Evolutionary conservation across 2,113 vertebrate genomes (phyloP).

Genomic region (Acrocephalus arundinaceus): DNA sequence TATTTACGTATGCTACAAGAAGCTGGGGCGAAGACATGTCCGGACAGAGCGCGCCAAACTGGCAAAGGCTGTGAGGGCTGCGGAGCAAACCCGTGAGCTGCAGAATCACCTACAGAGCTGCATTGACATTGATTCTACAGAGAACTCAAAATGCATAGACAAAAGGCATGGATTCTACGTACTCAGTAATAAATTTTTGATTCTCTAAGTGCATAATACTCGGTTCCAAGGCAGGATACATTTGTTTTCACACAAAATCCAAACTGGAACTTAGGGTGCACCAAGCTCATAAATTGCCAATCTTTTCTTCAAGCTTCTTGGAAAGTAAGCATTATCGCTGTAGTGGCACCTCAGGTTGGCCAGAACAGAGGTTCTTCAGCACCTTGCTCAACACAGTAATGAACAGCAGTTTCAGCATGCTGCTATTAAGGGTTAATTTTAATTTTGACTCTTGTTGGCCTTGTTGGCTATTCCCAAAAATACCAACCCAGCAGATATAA

Average conservation of each 20-base stretch:
- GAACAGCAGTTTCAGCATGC: not conserved
- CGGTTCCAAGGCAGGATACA: not conserved
- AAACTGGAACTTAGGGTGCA: not conserved
- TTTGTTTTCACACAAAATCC: not conserved
- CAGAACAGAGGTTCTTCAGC: not conserved
- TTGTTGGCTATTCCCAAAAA: slow-evolving; percentile 39
- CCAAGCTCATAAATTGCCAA: not conserved
- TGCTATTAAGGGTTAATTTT: slow-evolving; percentile 33
- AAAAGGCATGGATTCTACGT: not conserved
- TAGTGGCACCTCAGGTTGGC: not conserved
- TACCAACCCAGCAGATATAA: slow-evolving; percentile 45
- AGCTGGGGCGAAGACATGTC: not conserved
- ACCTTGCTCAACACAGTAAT: not conserved
- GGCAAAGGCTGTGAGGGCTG: not conserved
- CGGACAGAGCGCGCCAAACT: accelerated
- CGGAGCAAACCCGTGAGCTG: accelerated
- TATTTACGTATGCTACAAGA: not conserved
- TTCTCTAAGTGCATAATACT: accelerated
- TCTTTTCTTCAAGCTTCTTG: not conserved
- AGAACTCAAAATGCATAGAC: not conserved
- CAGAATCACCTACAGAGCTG: not conserved
- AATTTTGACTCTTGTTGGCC: slow-evolving; percentile 25
- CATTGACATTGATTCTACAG: too few relatives aligned
- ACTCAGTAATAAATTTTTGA: not conserved
- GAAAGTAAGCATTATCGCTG: not conserved